Conservation (phyloP, 2,888 invertebrate genomes). For the Ceraclea dissimilis region DNA sequence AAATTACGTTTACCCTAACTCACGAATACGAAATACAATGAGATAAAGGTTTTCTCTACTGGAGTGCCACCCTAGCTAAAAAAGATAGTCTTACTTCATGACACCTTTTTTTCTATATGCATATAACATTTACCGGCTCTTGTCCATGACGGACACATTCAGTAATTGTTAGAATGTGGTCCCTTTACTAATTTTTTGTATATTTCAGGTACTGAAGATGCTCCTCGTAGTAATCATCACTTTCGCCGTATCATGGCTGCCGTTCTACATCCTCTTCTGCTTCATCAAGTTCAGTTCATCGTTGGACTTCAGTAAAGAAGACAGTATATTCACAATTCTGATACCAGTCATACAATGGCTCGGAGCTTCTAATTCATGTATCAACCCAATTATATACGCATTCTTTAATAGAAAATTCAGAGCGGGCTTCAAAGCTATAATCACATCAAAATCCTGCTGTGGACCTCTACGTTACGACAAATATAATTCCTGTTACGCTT, state of each 20-base stretch:
- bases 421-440: conserved; percentile 41
- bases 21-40: no score
- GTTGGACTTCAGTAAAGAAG: conserved; percentile 28
- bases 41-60: no score
- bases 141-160: no score
- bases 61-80: no score
- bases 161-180: no score
- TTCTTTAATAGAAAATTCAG: conserved; percentile 50
- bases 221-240: conserved; percentile 45
- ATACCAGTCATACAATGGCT: conserved; percentile 46
- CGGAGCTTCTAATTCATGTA: conserved; percentile 47
- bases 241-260: conserved; percentile 49
- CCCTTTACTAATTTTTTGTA: no score
- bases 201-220: conserved; percentile 39
- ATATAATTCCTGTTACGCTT: conserved; percentile 25
- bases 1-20: no score
- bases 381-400: conserved; percentile 51
- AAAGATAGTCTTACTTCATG: no score
- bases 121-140: no score
- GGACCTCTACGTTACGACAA: conserved; percentile 27
- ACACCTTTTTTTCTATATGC: no score
- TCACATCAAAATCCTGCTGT: conserved; percentile 36
- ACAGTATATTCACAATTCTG: conserved; percentile 30
- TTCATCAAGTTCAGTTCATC: conserved; percentile 33
- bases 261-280: conserved; percentile 42